Base-by-base conservation (phyloP, 2,888 invertebrate species). In the Xanthia togata region DNA sequence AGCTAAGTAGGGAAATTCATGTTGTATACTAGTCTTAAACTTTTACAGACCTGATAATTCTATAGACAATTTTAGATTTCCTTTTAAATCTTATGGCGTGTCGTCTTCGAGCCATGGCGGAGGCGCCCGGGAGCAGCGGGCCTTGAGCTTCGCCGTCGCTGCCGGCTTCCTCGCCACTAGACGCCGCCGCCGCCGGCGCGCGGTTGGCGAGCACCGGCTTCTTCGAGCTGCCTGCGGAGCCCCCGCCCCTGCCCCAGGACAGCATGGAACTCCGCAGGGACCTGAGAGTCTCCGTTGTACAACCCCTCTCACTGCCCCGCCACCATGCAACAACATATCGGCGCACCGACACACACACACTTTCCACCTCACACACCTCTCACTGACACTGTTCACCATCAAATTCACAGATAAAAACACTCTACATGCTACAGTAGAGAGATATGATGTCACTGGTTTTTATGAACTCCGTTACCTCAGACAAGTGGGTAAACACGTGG, bases 251-350 rank as follows among this genome's bases (percentile, higher is more conserved):
- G 83, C 91, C 90, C 96, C 96, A 96, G 89, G 96, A 93, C 93
- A 96, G 95, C 96, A 96, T 96, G 91, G 96, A 95, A 91, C 93
- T 95, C 93, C 94, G 95, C 91, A 96, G 93, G 92, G 94, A 93
- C 93, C 96, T 95, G 93, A 96, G 94, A 91, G 96, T 94, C 96
- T 96, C 96, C 96, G 96, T 96, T 93, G 95, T 96, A 94, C 93
- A 93, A 93, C 93, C 94, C 94, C 95, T 93, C 94, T 93, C 92
- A 89, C 91, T 92, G 88, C 90, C 90, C 89, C 84, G 87, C 90
- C 89, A 92, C 93, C 95, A 96, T 94, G 91, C 95, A 96, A 94
- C 95, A 94, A 95, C 96, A 96, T 96, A 95, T 94, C 96, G 96
- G 91, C 94, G 92, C 92, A 90, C 93, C 93, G 92, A 92, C 90